phyloP scores from a whole-genome alignment of 2,888 invertebrate species.

The Tillus elongatus region DNA sequence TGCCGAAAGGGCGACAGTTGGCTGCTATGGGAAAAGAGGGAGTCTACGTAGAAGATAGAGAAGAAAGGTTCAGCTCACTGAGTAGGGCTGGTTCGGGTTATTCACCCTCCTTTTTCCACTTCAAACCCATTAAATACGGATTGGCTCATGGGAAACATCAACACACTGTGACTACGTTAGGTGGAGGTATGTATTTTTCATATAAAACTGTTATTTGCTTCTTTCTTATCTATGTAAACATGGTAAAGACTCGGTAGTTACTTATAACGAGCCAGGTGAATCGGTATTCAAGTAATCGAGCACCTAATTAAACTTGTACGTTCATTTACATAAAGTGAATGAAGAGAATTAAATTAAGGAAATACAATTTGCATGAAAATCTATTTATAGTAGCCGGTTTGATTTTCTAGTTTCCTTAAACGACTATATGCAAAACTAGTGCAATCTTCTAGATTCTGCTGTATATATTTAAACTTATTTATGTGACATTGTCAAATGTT shows the following conservation, averaged over 20 bases:
- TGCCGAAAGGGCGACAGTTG: slow-evolving; percentile 83
- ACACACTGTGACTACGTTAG: slow-evolving; percentile 33
- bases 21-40: slow-evolving; percentile 89
- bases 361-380: too few relatives aligned
- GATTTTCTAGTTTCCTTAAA: too few relatives aligned
- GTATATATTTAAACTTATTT: too few relatives aligned
- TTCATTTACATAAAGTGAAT: too few relatives aligned
- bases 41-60: slow-evolving; percentile 70
- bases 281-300: too few relatives aligned
- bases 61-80: slow-evolving; percentile 73
- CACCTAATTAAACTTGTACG: too few relatives aligned
- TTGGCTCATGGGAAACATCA: slow-evolving; percentile 31
- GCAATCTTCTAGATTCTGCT: too few relatives aligned
- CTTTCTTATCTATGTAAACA: slow-evolving; percentile 10
- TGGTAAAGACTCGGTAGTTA: slow-evolving; percentile 7
- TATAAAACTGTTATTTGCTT: neutral
- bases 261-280: neutral
- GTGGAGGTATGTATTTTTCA: slow-evolving; percentile 29
- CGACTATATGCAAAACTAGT: too few relatives aligned
- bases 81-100: slow-evolving; percentile 72
- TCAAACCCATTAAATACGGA: slow-evolving; percentile 77
- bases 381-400: too few relatives aligned
- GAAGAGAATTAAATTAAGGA: too few relatives aligned
- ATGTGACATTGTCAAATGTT: too few relatives aligned
- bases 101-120: slow-evolving; percentile 87